Evolutionary conservation across 2,113 vertebrate genomes (phyloP), one percentile per base, ranked within the genome.

Genomic region (Tretioscincus oriximinensis): DNA sequence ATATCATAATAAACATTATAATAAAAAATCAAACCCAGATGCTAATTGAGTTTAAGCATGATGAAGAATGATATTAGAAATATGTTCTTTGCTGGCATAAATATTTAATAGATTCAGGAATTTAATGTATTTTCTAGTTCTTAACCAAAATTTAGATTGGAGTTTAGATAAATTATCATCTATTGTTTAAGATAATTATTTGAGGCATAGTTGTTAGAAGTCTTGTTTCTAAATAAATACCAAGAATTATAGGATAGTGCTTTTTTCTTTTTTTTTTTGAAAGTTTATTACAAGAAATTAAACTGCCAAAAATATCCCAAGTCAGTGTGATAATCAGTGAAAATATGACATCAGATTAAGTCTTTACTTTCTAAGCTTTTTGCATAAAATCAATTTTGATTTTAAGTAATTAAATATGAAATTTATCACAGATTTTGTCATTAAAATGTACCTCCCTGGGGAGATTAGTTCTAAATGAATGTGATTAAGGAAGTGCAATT

Each of bases 361-460:
- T 5, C 47, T n/a, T 65, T 77, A 71, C 10, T 79, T 79, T 63
- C 71, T 63, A 79, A 79, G 22, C n/a, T 74, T 35, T 41, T 51
- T 69, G 45, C n/a, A 69, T 49, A 79, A 79, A 74, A n/a, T n/a
- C 26, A 24, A 61, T n/a, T 68, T 35, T 64, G 22, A 18, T 26
- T 73, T 86, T 81, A 49, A 81, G 35, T 76, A 83, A 84, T 84
- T 90, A 83, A 88, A 88, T 67, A 64, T 8, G 24, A 69, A 64
- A 86, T 83, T 86, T 81, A 89, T 86, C 81, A 77, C 26, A 67
- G 64, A n/a, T 66, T 6, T 61, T 83, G 54, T 77, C 69, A 87
- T 21, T 63, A 73, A 82, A 84, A 90, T 72, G 10, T 61, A 73
- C 31, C 82, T 84, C 67, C 49, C 80, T 58, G 35, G 72, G 76